Percentiles rank a stretch among this genome's conserved stretches.
phyloP scores from a whole-genome alignment of 2,888 invertebrate species.

The Hyppa rectilinea region DNA sequence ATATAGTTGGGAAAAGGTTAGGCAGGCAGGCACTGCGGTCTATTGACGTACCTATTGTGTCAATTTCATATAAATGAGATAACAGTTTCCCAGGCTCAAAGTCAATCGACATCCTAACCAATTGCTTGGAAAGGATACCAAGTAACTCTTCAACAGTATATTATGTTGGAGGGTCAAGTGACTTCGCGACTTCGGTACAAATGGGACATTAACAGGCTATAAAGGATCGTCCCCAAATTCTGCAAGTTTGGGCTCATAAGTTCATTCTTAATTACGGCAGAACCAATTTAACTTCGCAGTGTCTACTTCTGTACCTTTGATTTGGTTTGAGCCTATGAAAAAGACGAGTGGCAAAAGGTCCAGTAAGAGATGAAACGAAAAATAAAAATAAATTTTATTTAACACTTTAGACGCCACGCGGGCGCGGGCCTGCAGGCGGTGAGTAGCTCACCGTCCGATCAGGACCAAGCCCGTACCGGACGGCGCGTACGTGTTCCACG shows the following conservation, averaged over 20 bases:
- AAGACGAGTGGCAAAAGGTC: slow-evolving; percentile 10
- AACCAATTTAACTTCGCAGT: slow-evolving; percentile 59
- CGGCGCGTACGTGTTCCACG: too few relatives aligned
- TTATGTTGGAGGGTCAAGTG: neutral
- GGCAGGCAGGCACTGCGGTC: too few relatives aligned
- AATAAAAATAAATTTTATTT: neutral
- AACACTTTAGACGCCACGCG: too few relatives aligned
- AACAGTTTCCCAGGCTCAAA: neutral
- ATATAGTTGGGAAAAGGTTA: too few relatives aligned
- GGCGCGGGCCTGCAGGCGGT: too few relatives aligned
- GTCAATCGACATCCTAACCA: neutral
- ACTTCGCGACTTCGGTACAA: slow-evolving; percentile 12
- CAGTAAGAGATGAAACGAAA: neutral
- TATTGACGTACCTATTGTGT: too few relatives aligned
- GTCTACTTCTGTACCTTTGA: slow-evolving; percentile 11
- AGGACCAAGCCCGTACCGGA: too few relatives aligned
- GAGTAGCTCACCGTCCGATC: too few relatives aligned
- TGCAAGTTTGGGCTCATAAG: slow-evolving; percentile 38
- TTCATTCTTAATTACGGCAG: slow-evolving; percentile 57
- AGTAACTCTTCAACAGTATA: slow-evolving; percentile 11
- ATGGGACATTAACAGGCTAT: slow-evolving; percentile 17
- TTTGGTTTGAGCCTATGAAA: neutral
- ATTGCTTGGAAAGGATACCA: neutral
- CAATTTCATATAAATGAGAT: too few relatives aligned
- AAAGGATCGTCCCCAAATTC: slow-evolving; percentile 35